Percentiles rank a stretch among this genome's conserved stretches.
These are phyloP conservation scores for Apistogramma diplotaenia DNA, from an alignment of 2,113 vertebrate species.

Conservation along the genomic window DNA sequence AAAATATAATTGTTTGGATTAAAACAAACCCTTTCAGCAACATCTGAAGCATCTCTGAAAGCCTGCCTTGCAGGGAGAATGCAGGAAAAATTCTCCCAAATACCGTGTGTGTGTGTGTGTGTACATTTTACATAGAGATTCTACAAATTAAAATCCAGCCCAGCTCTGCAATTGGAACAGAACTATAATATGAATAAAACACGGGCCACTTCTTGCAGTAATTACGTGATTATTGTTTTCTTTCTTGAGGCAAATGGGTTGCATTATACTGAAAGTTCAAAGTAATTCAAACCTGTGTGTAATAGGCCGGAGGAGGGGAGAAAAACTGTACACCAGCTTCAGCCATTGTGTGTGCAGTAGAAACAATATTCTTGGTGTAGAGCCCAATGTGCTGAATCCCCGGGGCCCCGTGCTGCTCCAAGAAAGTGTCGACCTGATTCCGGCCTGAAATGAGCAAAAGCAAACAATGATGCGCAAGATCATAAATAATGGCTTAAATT, in stretches of 20 bases:
- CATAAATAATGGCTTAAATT: background rate
- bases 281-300: slow-evolving; percentile 74
- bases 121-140: too few species aligned
- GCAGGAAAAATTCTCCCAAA: background rate
- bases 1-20: background rate
- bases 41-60: background rate
- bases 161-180: background rate
- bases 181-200: background rate
- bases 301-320: slow-evolving; percentile 84
- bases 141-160: background rate
- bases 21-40: background rate
- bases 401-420: slow-evolving; percentile 80
- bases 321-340: slow-evolving; percentile 79
- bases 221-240: background rate
- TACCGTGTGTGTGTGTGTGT: too few species aligned
- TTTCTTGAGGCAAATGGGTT: background rate
- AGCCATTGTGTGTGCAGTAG: slow-evolving; percentile 69
- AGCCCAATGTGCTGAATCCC: slow-evolving; percentile 92
- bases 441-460: slow-evolving; percentile 50
- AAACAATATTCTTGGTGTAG: slow-evolving; percentile 81
- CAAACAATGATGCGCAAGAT: background rate
- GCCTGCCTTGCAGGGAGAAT: background rate
- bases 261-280: background rate
- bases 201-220: background rate
- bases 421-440: slow-evolving; percentile 90